phyloP scores from a whole-genome alignment of 2,888 invertebrate species.

The Oligia fasciuncula region DNA sequence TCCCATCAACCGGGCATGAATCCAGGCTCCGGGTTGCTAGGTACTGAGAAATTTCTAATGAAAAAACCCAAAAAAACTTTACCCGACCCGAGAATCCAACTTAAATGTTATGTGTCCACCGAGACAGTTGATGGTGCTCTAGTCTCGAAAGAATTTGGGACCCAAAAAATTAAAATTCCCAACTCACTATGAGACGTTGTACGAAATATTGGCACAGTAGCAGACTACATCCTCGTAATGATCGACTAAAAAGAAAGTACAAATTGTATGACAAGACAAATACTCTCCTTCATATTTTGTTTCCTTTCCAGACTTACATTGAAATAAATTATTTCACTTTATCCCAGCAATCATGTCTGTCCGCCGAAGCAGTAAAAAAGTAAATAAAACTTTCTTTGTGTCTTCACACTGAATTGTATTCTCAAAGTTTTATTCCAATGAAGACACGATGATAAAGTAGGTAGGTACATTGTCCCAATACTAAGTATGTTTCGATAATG shows the following conservation, averaged over 20 bases:
- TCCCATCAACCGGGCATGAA: not conserved
- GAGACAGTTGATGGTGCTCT: not conserved
- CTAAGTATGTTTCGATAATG: slow-evolving; percentile 9
- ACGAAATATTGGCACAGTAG: not conserved
- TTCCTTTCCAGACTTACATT: slow-evolving; percentile 13
- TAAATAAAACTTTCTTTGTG: slow-evolving; percentile 61
- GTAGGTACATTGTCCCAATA: slow-evolving; percentile 21
- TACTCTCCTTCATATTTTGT: slow-evolving; percentile 6
- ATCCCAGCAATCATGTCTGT: slow-evolving; percentile 52
- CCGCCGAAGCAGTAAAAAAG: slow-evolving; percentile 56
- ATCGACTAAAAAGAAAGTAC: slow-evolving; percentile 23
- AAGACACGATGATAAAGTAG: slow-evolving; percentile 28
- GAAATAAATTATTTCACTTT: slow-evolving; percentile 50
- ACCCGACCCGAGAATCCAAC: not conserved
- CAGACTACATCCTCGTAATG: not conserved
- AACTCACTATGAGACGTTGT: not conserved
- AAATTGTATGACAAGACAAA: slow-evolving; percentile 10
- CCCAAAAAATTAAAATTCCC: no score
- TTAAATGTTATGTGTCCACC: not conserved
- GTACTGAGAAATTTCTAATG: not conserved
- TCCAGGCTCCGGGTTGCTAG: not conserved
- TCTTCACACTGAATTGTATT: slow-evolving; percentile 64
- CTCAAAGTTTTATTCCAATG: slow-evolving; percentile 29
- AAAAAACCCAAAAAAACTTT: not conserved
- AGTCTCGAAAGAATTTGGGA: not conserved